A percentile compares a stretch with the other conserved stretches of the same genome.
These are phyloP conservation scores for Megalonaias nervosa DNA, from an alignment of 1,140 invertebrate genomes.

Conservation along the genomic window DNA sequence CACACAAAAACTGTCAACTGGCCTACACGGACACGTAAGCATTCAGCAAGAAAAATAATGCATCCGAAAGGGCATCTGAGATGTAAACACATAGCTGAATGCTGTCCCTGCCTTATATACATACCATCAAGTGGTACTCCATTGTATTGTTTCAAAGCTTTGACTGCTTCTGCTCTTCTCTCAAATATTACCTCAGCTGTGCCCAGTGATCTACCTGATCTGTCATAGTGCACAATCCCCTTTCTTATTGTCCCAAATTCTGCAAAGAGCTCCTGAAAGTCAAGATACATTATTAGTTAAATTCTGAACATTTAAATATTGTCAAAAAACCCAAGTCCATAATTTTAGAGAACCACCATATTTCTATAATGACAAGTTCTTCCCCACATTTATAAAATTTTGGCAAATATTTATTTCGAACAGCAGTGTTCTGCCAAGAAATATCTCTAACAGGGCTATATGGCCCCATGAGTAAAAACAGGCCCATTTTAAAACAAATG, in stretches of 20 bases:
- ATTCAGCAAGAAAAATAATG: too few species aligned
- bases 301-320: background rate
- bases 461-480: too few species aligned
- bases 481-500: too few species aligned
- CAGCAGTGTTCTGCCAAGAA: too few species aligned
- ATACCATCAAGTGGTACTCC: constrained; percentile 95
- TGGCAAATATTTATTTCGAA: too few species aligned
- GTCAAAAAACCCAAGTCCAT: background rate
- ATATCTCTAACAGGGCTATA: too few species aligned
- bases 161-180: constrained; percentile 89
- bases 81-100: too few species aligned
- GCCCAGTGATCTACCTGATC: constrained; percentile 94
- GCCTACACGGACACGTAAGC: too few species aligned
- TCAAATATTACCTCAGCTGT: constrained; percentile 98
- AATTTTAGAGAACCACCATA: background rate
- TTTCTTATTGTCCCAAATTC: constrained; percentile 96
- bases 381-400: background rate
- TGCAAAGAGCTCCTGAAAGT: constrained; percentile 89
- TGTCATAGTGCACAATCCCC: constrained; percentile 97
- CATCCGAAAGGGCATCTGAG: too few species aligned
- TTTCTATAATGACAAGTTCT: background rate
- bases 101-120: too few species aligned
- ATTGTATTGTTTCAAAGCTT: constrained; percentile 98
- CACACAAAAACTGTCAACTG: too few species aligned
- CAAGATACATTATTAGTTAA: constrained; percentile 23